phyloP scores from a whole-genome alignment of 2,797 vertebrate genomes.

The Eulemur albifrons region DNA sequence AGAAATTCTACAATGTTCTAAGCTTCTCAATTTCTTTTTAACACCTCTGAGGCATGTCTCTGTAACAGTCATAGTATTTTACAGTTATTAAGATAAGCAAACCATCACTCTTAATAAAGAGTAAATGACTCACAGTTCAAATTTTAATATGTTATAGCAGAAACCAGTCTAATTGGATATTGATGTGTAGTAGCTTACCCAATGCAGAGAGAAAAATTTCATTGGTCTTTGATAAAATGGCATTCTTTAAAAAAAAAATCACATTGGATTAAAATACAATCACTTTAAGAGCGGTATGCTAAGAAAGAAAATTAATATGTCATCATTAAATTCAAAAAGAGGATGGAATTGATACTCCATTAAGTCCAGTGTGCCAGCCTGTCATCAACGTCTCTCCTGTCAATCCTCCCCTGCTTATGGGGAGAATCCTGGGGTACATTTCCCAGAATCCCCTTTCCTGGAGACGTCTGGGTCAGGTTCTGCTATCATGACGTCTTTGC shows the following conservation, averaged over 20 bases:
- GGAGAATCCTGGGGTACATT: not conserved
- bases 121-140: not conserved
- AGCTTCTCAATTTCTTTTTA: slow-evolving; percentile 28
- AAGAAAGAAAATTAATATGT: not conserved
- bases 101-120: slow-evolving; percentile 38
- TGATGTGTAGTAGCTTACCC: slow-evolving; percentile 6
- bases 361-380: not conserved
- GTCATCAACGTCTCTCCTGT: not conserved
- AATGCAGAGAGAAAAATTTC: not conserved
- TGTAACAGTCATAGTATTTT: not conserved
- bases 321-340: not conserved
- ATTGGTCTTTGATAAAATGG: slow-evolving; percentile 29
- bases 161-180: not conserved
- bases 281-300: not conserved
- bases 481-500: not conserved
- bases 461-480: not conserved
- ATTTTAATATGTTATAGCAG: slow-evolving; percentile 23
- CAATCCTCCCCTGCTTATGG: not conserved
- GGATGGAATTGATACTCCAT: not conserved
- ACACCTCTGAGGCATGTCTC: not conserved
- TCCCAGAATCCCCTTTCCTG: not conserved
- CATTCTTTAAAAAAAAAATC: not conserved
- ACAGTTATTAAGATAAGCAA: slow-evolving; percentile 46
- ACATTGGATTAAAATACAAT: not conserved
- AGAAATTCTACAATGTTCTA: not conserved